Evolutionary conservation across 2,888 invertebrate genomes (phyloP), one percentile per base, ranked within the genome.

Genomic region (Nymphalis urticae): DNA sequence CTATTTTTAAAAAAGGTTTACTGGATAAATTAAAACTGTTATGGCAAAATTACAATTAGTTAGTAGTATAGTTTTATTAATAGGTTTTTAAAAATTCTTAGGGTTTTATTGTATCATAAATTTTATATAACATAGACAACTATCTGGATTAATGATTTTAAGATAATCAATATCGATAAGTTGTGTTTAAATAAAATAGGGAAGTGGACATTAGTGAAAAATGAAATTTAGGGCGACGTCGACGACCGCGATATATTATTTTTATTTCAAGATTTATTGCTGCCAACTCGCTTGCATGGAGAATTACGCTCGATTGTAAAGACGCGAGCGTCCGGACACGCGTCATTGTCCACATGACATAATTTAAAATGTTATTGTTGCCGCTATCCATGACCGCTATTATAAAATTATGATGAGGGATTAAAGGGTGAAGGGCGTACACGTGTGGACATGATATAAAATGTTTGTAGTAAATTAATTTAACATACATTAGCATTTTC

Each of bases 361-460:
- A 86, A 89, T 90, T 90, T 90, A 86, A 91, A 90, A 85, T 85
- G 83, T 81, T 83, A 89, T 88, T 89, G 89, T 90, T 79, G 82
- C 74, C 75, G 72, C 70, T 67, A 61, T 73, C 71, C 70, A 71
- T 75, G 74, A 74, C 72, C 70, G 80, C 82, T 77, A 77, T 82
- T 84, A 83, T 84, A 84, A 83, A 85, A 79, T 85, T 85, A 83
- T 85, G 82, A 82, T 83, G 81, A 81, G 81, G 85, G 83, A 82
- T 77, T 73, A 84, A 86, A 87, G 88, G 88, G 87, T 87, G 85
- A 85, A 87, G 86, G 85, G 86, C 80, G 70, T 75, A 77, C 84
- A 89, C 90, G 88, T 88, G 90, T 84, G 78, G 78, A 75, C 72
- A 75, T 80, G 66, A 70, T 74, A 81, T 82, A 76, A 81, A 81